Evolutionary conservation across 2,113 vertebrate genomes (phyloP), one percentile per base, ranked within the genome.

Genomic region (Gallinago media): DNA sequence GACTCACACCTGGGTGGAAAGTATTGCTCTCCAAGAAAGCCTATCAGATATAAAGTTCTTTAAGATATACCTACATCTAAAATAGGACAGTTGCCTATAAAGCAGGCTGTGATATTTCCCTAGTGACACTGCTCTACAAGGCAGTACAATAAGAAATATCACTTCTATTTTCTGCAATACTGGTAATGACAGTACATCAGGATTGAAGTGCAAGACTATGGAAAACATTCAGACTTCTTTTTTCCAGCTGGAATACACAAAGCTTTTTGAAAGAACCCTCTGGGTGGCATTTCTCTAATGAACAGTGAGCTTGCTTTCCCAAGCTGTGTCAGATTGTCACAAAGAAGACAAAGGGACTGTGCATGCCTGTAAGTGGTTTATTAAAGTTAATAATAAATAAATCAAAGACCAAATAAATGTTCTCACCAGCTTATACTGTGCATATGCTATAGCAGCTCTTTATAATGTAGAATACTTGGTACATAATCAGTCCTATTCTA

Each of bases 81-180:
- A 98, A 96, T 68, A 97, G 46, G 85, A 96, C 87, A 96, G 70
- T 54, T 85, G 84, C 91, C 83, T 93, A 70, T 96, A 97, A 97
- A 97, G 80, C 72, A 92, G 66, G 8, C 75, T 88, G 71, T 91
- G 90, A 89, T 96, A 97, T 97, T 98, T 98, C 94, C 96, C 97
- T 79, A n/a, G 82, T 92, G 97, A 96, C 96, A 88, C 54, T 59
- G 32, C 63, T 95, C 95, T 96, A 93, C 91, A 93, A 97, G 92
- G 61, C 80, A 94, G 56, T 89, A 96, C 91, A 96, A 90, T 92
- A 95, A 96, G 92, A 97, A 97, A 89, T 40, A 89, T 19, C 67
- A 47, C 77, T 67, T 31, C 93, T 94, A 87, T 82, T 75, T 74
- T 55, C 88, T 96, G 52, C 67, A 94, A 15, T 92, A 72, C 44